A percentile compares a stretch with the other conserved stretches of the same genome.
phyloP scores from a whole-genome alignment of 2,113 vertebrate genomes.

The Tetrao urogallus region DNA sequence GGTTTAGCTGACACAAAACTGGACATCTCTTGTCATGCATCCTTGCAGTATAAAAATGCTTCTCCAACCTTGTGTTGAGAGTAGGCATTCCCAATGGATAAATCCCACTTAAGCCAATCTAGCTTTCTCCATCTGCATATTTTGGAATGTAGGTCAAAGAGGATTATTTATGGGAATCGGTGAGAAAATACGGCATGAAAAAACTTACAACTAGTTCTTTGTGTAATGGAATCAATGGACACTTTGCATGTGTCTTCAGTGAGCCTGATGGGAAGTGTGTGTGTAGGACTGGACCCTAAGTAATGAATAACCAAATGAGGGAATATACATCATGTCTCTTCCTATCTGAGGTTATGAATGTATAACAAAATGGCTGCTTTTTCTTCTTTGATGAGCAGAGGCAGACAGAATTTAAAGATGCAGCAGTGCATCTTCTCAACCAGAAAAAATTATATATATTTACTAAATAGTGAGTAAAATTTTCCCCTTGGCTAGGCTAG shows the following conservation, averaged over 20 bases:
- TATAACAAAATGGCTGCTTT: not conserved
- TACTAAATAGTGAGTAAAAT: conserved; percentile 53
- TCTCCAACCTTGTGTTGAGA: accelerated
- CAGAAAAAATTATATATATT: conserved; percentile 22
- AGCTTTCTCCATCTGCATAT: not conserved
- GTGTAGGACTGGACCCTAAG: not conserved
- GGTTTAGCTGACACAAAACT: not conserved
- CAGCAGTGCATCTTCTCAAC: conserved; percentile 1
- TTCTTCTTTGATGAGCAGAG: conserved; percentile 37
- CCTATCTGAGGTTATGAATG: not conserved
- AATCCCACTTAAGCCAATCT: not conserved
- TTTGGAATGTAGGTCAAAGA: not conserved
- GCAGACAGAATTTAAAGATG: conserved; percentile 30
- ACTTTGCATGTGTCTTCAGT: not conserved
- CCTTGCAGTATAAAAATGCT: not conserved
- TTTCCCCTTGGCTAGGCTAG: conserved; percentile 58
- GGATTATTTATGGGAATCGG: not conserved
- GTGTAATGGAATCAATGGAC: not conserved
- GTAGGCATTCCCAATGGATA: not conserved
- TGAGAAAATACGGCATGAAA: not conserved
- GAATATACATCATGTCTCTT: not conserved
- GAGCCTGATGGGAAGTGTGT: not conserved
- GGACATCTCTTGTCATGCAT: not conserved
- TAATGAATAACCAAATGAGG: not conserved
- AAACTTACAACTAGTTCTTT: not conserved